These are phyloP conservation scores for Solea solea DNA, from an alignment of 2,113 vertebrate species.

Conservation along the genomic window DNA sequence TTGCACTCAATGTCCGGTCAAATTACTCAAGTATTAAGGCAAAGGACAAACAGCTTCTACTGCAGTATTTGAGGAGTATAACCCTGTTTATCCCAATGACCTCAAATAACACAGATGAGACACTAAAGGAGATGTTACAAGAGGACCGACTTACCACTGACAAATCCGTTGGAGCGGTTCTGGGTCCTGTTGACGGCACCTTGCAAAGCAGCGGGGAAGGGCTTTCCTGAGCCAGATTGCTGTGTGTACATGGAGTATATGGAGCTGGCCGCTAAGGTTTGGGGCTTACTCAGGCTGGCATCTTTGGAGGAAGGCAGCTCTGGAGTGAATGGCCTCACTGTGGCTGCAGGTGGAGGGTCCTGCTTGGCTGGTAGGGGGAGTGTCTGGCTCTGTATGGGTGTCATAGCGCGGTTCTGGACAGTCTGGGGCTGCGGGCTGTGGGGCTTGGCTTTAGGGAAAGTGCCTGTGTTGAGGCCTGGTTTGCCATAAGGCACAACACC, in stretches of 20 bases:
- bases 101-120: background rate
- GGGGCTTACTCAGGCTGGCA: constrained; percentile 85
- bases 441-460: constrained; percentile 85
- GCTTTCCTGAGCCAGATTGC: constrained; percentile 85
- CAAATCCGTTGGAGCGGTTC: constrained; percentile 83
- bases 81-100: too few relatives aligned
- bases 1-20: too few relatives aligned
- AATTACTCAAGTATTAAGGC: too few relatives aligned
- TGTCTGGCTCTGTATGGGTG: constrained; percentile 83
- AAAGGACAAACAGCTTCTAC: too few relatives aligned
- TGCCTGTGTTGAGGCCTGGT: constrained; percentile 71
- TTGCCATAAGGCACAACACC: constrained; percentile 82
- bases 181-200: constrained; percentile 83
- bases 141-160: constrained; percentile 82
- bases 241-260: constrained; percentile 98
- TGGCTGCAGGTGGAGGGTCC: constrained; percentile 91
- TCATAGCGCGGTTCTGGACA: constrained; percentile 68
- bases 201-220: constrained; percentile 85
- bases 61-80: too few relatives aligned
- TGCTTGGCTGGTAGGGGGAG: constrained; percentile 87
- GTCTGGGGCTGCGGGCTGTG: constrained; percentile 77
- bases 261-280: constrained; percentile 90
- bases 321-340: constrained; percentile 93
- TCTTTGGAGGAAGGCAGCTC: constrained; percentile 90
- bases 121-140: background rate